Evolutionary conservation across 1,140 invertebrate species (phyloP), one percentile per base, ranked within the genome.

Genomic region (Pogonus chalceus): DNA sequence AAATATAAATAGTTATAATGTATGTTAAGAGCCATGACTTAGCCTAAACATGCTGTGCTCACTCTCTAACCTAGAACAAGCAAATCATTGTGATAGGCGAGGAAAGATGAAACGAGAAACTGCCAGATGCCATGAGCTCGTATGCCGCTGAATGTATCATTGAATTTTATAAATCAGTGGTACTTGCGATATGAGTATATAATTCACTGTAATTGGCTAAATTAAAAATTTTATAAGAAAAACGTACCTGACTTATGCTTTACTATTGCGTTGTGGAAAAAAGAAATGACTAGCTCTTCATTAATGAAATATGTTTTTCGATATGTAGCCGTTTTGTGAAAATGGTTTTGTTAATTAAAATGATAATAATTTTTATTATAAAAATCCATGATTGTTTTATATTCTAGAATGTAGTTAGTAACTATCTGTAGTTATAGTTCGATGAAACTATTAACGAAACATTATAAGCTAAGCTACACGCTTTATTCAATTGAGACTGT

Each of bases 201-300:
- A 49, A 54, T 18, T 50, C 20, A 18, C 12, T 16, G 20, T 50
- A 46, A 22, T 26, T 35, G 21, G 43, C 31, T 55, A 22, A 22
- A 37, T 31, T 55, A 21, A 35, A 55, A 48, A 55, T 55, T 26
- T 50, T 46, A 55, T 35, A 47, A 31, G 31, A 43, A 54, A 56
- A 57, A 54, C 53, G 60, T 61, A 61, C 60, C 60, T 61, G 60
- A 61, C 35, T 58, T 56, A 58, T 61, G 53, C 54, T 59, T 55
- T 57, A 43, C 18, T 43, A 43, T 43, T 43, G 37, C 7, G 37
- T 43, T 43, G n/a, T n/a, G n/a, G 37, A 43, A 43, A 43, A 43
- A 43, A 43, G 37, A 43, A 43, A n/a, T n/a, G n/a, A n/a, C n/a
- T 43, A 43, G 37, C 37, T 43, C 37, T 43, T 43, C 37, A 9